Conservation (phyloP, 1,140 invertebrate species). For the Anthonomus grandis region DNA sequence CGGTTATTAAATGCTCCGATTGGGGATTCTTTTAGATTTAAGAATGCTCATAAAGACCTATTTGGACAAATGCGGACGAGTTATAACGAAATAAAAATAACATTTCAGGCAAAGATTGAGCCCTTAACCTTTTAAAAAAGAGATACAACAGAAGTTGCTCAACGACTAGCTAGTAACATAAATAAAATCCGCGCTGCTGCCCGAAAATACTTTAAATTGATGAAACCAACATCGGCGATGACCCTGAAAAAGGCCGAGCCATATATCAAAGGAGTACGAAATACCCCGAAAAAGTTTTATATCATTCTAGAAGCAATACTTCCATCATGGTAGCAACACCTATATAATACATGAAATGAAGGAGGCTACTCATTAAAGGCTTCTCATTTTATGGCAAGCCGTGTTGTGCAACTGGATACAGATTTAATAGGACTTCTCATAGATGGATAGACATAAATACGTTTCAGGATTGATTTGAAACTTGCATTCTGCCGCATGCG, state of each 20-base stretch:
- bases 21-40: neutral
- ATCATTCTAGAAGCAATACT: neutral
- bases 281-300: conserved; percentile 1
- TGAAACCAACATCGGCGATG: neutral
- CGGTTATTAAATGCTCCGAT: neutral
- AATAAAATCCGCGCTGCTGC: neutral
- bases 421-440: neutral
- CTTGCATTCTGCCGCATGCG: neutral
- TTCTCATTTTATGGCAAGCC: neutral
- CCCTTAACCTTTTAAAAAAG: neutral
- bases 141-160: neutral
- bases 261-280: neutral
- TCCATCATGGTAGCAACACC: neutral
- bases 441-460: neutral
- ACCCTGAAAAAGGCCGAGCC: neutral
- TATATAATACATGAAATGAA: neutral
- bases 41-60: neutral
- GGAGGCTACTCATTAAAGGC: neutral
- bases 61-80: neutral
- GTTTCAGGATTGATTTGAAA: neutral
- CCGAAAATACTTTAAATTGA: neutral
- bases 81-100: neutral
- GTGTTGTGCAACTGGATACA: neutral
- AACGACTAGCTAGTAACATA: neutral
- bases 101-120: neutral